Percentiles rank a stretch among this genome's conserved stretches.
Conservation (phyloP, 2,113 vertebrate genomes). For the Odontesthes bonariensis region DNA sequence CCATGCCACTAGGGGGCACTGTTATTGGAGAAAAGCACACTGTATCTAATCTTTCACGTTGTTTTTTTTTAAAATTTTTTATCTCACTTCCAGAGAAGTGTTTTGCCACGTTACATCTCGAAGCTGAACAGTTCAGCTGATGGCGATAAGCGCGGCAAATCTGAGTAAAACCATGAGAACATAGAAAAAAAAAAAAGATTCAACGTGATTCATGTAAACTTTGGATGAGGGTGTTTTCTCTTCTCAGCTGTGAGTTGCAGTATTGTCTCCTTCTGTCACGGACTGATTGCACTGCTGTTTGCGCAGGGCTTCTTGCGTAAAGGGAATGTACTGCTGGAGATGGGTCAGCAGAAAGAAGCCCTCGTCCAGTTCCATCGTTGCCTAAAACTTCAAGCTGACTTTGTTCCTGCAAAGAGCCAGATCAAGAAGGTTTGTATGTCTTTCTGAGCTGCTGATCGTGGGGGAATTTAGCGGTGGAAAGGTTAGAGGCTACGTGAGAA, state of each 20-base stretch:
- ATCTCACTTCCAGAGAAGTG: neutral
- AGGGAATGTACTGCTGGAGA: slow-evolving; percentile 87
- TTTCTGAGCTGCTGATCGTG: neutral
- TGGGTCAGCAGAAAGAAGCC: slow-evolving; percentile 85
- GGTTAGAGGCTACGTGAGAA: neutral
- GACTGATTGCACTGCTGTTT: slow-evolving; percentile 31
- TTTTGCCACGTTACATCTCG: neutral
- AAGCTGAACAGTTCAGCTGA: neutral
- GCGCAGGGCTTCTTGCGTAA: slow-evolving; percentile 87
- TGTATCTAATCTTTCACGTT: neutral
- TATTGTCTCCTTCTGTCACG: neutral
- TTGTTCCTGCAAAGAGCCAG: slow-evolving; percentile 80
- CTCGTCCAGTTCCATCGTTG: slow-evolving; percentile 85
- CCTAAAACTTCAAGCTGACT: slow-evolving; percentile 84
- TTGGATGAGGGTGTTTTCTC: neutral
- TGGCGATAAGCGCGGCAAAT: too few species aligned
- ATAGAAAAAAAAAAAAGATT: too few species aligned
- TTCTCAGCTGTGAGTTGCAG: neutral
- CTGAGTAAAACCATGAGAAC: neutral
- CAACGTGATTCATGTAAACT: neutral
- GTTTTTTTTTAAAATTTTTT: too few species aligned
- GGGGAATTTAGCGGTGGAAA: neutral
- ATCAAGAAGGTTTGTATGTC: slow-evolving; percentile 79
- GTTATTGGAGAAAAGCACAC: neutral
- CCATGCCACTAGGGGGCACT: slow-evolving; percentile 2